These are phyloP conservation scores for Bombus superbus DNA, from an alignment of 1,140 invertebrate genomes.

Conservation along the genomic window DNA sequence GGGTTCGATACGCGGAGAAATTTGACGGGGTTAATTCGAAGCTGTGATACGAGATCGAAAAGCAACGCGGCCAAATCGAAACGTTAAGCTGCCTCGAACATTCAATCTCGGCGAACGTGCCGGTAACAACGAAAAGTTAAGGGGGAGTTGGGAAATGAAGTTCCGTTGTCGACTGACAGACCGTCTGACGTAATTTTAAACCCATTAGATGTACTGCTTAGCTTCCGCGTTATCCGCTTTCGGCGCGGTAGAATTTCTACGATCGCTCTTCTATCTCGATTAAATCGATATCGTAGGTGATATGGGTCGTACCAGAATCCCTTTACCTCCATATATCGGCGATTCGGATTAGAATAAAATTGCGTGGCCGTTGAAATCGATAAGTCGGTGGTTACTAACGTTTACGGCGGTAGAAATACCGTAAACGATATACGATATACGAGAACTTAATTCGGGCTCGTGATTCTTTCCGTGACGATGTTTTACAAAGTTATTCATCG, in stretches of 20 bases:
- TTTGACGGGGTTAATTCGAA: neutral
- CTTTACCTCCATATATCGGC: neutral
- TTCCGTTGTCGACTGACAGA: neutral
- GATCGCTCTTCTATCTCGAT: conserved; percentile 41
- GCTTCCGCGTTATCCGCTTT: conserved; percentile 43
- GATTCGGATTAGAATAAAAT: neutral
- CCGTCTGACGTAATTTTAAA: conserved; percentile 55
- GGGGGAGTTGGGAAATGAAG: conserved; percentile 4
- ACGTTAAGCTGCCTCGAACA: neutral
- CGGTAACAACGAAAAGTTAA: neutral
- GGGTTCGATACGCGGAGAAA: neutral
- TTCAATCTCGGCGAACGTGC: neutral
- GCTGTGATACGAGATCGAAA: neutral
- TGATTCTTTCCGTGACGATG: neutral
- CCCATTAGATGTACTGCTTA: conserved; percentile 26
- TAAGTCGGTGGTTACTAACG: neutral
- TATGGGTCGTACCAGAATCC: conserved; percentile 21
- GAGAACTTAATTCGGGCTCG: neutral
- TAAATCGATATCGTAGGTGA: conserved; percentile 43
- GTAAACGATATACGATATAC: no score
- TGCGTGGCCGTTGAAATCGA: neutral
- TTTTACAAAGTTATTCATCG: neutral
- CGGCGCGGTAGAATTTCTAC: conserved; percentile 37
- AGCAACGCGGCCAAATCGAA: neutral
- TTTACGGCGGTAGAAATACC: no score